phyloP scores from a whole-genome alignment of 1,140 invertebrate genomes.

The Sesamia nonagrioides region DNA sequence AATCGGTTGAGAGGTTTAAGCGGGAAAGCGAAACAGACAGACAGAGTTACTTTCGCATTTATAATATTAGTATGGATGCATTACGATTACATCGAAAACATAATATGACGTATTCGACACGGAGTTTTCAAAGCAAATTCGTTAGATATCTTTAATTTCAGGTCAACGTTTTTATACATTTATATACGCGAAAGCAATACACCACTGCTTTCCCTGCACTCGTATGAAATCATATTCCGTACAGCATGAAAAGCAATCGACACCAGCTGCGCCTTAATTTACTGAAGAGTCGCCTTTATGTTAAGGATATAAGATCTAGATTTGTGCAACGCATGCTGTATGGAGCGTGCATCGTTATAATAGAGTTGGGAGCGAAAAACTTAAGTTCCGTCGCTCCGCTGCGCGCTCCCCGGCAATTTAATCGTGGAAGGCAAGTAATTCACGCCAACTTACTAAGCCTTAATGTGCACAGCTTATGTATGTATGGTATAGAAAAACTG shows the following conservation, averaged over 20 bases:
- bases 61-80: too few relatives aligned
- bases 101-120: neutral
- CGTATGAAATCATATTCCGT: slow-evolving; percentile 67
- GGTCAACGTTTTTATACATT: slow-evolving; percentile 40
- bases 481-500: neutral
- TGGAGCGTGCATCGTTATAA: slow-evolving; percentile 42
- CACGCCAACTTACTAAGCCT: slow-evolving; percentile 15
- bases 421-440: slow-evolving; percentile 55
- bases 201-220: slow-evolving; percentile 67
- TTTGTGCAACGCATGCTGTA: slow-evolving; percentile 2
- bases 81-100: neutral
- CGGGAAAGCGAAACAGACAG: too few relatives aligned
- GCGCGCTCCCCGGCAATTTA: slow-evolving; percentile 59
- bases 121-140: neutral
- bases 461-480: neutral
- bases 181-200: slow-evolving; percentile 53
- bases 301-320: slow-evolving; percentile 50
- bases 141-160: slow-evolving; percentile 54
- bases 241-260: slow-evolving; percentile 66
- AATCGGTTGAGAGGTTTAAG: too few relatives aligned
- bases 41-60: too few relatives aligned
- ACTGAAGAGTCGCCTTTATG: slow-evolving; percentile 16
- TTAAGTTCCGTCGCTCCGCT: slow-evolving; percentile 62
- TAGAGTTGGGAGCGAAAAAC: slow-evolving; percentile 58
- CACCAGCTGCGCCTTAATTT: slow-evolving; percentile 40